A percentile compares a stretch with the other conserved stretches of the same genome.
phyloP scores from a whole-genome alignment of 2,113 vertebrate species.

The Cinclus cinclus region DNA sequence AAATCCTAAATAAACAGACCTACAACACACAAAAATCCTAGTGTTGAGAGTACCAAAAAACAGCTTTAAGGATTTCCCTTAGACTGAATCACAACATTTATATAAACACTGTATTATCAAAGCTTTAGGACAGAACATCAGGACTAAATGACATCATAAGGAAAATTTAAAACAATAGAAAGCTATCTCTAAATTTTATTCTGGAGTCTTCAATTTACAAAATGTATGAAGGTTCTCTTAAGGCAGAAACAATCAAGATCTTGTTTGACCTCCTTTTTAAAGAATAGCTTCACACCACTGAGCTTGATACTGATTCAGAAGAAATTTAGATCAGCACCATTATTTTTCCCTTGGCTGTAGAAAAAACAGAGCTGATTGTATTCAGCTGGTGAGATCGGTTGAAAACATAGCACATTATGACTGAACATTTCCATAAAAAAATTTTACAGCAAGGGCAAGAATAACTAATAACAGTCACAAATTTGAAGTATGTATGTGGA shows the following conservation, averaged over 20 bases:
- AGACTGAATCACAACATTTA: neutral
- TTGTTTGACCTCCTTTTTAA: neutral
- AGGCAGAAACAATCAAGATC: neutral
- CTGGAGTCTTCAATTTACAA: neutral
- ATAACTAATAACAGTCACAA: constrained; percentile 57
- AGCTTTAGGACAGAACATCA: neutral
- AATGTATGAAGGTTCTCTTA: neutral
- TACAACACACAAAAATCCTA: neutral
- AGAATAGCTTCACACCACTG: neutral
- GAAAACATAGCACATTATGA: constrained; percentile 2
- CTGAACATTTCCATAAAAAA: constrained; percentile 11
- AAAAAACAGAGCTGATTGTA: neutral
- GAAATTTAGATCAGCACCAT: constrained; percentile 32
- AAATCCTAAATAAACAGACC: neutral
- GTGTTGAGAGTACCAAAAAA: neutral
- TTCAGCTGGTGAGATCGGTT: neutral
- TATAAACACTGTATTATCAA: neutral
- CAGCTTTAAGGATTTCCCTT: neutral
- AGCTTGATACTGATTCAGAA: neutral
- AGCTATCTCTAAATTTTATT: neutral
- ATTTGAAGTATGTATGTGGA: constrained; percentile 11
- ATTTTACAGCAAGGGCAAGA: constrained; percentile 41
- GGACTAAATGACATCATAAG: neutral
- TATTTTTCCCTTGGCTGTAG: constrained; percentile 3
- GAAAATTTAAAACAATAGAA: neutral